Base-by-base conservation (phyloP, 2,113 vertebrate genomes). In the Albula goreensis region DNA sequence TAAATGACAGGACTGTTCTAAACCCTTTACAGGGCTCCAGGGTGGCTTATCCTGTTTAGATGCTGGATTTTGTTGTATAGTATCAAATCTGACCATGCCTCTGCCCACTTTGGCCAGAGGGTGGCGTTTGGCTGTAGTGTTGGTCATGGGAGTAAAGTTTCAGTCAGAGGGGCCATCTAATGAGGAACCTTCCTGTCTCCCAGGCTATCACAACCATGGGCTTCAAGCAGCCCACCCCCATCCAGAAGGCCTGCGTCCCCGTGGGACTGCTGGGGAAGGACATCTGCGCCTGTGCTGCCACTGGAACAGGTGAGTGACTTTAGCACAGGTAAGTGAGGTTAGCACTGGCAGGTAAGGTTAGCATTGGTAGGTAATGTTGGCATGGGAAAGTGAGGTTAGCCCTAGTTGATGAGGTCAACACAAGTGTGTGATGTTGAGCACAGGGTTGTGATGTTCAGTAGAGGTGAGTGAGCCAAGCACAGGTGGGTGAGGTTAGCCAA, bases 201-300 rank as follows among this genome's bases (percentile, higher is more conserved):
- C 90, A 99, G 98, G 98, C 98, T 74, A 93, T 99, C 87, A 96
- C 97, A 41, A 93, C 96, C 41, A 93, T 99, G 95, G 97, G 97
- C 83, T 99, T 99, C 90, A 96, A 96, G 90, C 96, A 97, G 91
- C 98, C 98, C 13, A 99, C 98, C 0, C 98, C 98, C 0, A 98
- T 99, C 92, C 98, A 99, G 95, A 98, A 99, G 91, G 98, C 98
- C 0, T 99, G 98, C 83, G 96, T 99, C 25, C 98, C 98, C 0
- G 94, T 99, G 4, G 97, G 98, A 1, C 95, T 99, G 82, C 83
- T 99, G 89, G 98, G 98, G n/a, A 95, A 96, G 90, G 98, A 99
- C 91, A 95, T 99, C 78, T 99, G 98, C 83, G 98, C 98, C 63
- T 99, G 98, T 77, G 98, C 98, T 57, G 98, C 98, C 41, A 99